These are phyloP conservation scores for Cuculus canorus DNA, from an alignment of 2,797 vertebrate genomes.

Conservation along the genomic window DNA sequence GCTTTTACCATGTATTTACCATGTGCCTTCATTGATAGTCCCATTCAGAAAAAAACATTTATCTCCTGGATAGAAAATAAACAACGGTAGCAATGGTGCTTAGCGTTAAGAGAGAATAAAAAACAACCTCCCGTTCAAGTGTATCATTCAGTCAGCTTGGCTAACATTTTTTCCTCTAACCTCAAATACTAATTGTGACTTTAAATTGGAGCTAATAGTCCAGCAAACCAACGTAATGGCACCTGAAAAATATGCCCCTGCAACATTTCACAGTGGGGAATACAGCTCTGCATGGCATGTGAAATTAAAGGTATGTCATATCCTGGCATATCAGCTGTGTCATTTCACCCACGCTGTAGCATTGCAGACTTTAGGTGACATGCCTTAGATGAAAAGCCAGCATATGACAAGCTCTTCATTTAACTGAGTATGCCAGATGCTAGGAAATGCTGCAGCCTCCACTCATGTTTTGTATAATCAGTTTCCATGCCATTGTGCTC, in stretches of 20 bases:
- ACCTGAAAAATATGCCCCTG: neutral
- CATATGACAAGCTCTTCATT: constrained; percentile 31
- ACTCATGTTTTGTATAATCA: constrained; percentile 20
- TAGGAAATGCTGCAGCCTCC: constrained; percentile 34
- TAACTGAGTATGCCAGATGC: constrained; percentile 44
- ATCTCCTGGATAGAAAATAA: constrained; percentile 8
- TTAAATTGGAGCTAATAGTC: constrained; percentile 8
- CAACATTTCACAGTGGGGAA: neutral
- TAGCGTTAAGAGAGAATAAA: neutral
- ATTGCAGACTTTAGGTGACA: neutral
- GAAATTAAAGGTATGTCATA: neutral
- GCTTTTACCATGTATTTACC: neutral
- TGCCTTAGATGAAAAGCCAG: constrained; percentile 31
- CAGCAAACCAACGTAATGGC: neutral
- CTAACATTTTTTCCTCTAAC: neutral
- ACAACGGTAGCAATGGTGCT: neutral
- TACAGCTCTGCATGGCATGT: neutral
- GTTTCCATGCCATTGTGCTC: neutral
- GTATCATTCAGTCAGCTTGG: neutral
- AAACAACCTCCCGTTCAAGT: neutral
- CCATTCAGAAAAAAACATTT: neutral
- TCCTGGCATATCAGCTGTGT: neutral
- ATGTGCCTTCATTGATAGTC: neutral
- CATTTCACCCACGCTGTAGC: neutral
- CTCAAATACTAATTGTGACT: constrained; percentile 20